phyloP scores from a whole-genome alignment of 1,140 invertebrate species.

The Drepana arcuata region DNA sequence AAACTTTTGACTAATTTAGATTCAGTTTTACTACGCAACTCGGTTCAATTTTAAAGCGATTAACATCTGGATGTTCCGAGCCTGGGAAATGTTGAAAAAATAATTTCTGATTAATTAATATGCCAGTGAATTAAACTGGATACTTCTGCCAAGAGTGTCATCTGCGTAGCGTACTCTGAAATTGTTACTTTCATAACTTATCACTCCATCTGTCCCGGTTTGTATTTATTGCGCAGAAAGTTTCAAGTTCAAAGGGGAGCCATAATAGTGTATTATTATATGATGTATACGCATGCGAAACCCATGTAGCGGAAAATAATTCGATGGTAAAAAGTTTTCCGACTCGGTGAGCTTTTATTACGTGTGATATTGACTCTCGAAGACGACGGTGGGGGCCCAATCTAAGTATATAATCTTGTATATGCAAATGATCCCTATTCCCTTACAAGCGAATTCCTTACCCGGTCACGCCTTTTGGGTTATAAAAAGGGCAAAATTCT shows the following conservation, averaged over 20 bases:
- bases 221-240: not conserved
- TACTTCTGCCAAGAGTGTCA: not conserved
- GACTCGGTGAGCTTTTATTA: constrained; percentile 38
- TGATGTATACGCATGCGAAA: constrained; percentile 8
- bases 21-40: not conserved
- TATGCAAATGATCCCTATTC: constrained; percentile 53
- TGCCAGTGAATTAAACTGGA: not conserved
- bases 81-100: not conserved
- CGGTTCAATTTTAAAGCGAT: too few species aligned
- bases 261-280: not conserved
- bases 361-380: constrained; percentile 49
- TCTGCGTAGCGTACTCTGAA: not conserved
- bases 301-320: constrained; percentile 36
- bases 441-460: constrained; percentile 45
- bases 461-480: constrained; percentile 43
- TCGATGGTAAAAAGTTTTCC: constrained; percentile 32
- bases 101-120: not conserved
- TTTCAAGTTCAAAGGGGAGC: not conserved
- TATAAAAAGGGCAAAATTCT: constrained; percentile 40
- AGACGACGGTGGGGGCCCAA: constrained; percentile 25
- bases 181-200: not conserved
- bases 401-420: constrained; percentile 56
- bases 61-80: not conserved
- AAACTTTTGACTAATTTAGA: not conserved
- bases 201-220: not conserved